phyloP scores from a whole-genome alignment of 2,797 vertebrate species.

The Miichthys miiuy region DNA sequence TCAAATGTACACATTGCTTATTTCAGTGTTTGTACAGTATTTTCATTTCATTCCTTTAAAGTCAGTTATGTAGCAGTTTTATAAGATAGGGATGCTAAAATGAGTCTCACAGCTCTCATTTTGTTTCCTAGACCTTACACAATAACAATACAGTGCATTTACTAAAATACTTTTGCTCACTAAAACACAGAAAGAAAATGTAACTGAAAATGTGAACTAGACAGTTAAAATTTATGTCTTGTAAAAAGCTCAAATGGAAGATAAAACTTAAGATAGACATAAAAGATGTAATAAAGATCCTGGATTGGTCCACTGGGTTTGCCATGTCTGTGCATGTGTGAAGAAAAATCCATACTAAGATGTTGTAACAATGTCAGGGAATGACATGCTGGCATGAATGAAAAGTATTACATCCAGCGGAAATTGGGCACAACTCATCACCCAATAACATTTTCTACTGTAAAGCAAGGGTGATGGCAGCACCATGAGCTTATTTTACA shows the following conservation, averaged over 20 bases:
- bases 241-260: neutral
- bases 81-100: neutral
- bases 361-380: neutral
- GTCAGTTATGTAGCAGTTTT: neutral
- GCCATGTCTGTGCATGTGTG: neutral
- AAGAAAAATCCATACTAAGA: neutral
- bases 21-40: neutral
- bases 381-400: conserved; percentile 1
- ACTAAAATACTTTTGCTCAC: neutral
- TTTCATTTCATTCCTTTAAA: neutral
- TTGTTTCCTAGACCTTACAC: neutral
- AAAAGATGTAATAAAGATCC: neutral
- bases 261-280: neutral
- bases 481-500: conserved; percentile 3
- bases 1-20: neutral
- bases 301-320: conserved; percentile 3
- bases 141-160: neutral
- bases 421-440: neutral
- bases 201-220: conserved; percentile 1
- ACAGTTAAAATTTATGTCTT: neutral
- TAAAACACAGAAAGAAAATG: neutral
- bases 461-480: conserved; percentile 19
- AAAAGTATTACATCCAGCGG: neutral
- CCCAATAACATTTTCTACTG: neutral
- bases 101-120: neutral